Evolutionary conservation across 1,140 invertebrate genomes (phyloP).

Genomic region (Calliphora vicina): DNA sequence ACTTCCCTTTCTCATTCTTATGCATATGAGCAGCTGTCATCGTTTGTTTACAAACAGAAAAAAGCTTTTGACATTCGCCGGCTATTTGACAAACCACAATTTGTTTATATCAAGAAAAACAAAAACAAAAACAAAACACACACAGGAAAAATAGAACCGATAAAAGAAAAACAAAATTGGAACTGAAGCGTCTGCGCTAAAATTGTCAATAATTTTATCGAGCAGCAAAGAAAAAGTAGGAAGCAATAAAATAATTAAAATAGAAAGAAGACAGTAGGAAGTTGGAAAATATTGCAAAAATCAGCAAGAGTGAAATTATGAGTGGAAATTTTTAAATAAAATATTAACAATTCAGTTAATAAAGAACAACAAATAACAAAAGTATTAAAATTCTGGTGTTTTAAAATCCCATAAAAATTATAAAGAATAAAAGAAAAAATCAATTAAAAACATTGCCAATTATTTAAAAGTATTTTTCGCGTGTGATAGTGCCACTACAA

Average conservation of each 20-base stretch:
- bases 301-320: background rate
- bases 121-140: background rate
- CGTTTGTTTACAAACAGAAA: background rate
- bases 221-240: background rate
- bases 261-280: background rate
- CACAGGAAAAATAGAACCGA: background rate
- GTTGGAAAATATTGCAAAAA: background rate
- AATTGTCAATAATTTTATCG: background rate
- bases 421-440: background rate
- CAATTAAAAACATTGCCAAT: background rate
- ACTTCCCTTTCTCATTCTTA: background rate
- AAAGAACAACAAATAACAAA: background rate
- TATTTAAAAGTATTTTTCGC: background rate
- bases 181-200: background rate
- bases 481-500: background rate
- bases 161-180: background rate
- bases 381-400: too few species aligned
- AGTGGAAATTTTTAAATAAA: background rate
- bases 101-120: background rate
- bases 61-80: background rate
- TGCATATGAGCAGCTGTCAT: too few species aligned
- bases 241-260: background rate
- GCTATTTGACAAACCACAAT: background rate
- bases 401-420: background rate
- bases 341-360: background rate